Percentiles rank a stretch among this genome's conserved stretches.
These are phyloP conservation scores for Rhea pennata DNA, from an alignment of 2,113 vertebrate genomes.

Conservation along the genomic window DNA sequence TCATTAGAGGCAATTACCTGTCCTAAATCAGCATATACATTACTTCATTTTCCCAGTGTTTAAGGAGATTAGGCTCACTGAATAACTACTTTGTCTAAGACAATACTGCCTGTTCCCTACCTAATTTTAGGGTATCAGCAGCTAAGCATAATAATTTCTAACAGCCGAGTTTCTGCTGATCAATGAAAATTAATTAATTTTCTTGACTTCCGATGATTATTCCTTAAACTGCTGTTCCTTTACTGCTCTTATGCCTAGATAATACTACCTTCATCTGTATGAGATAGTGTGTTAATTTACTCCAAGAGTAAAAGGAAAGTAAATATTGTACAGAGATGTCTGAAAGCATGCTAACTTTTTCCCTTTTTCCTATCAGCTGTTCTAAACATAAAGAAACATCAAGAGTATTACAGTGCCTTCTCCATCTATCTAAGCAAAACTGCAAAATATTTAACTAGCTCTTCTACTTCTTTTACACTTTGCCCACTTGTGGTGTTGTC, in stretches of 20 bases:
- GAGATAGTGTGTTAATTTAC: neutral
- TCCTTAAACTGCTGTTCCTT: neutral
- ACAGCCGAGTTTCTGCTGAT: neutral
- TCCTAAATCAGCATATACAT: neutral
- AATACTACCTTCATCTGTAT: neutral
- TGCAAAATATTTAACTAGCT: slow-evolving; percentile 45
- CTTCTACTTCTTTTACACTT: slow-evolving; percentile 46
- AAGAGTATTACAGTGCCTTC: slow-evolving; percentile 36
- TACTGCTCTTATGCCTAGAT: neutral
- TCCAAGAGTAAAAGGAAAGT: neutral
- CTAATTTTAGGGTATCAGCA: neutral
- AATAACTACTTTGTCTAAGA: neutral
- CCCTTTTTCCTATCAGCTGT: neutral
- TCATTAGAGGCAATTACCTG: neutral
- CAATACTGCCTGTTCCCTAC: neutral
- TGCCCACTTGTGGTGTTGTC: slow-evolving; percentile 20
- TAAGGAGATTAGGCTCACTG: neutral
- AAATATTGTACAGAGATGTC: neutral
- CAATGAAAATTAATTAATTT: neutral
- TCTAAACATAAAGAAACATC: slow-evolving; percentile 33
- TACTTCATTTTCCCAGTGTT: neutral
- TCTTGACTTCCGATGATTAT: neutral
- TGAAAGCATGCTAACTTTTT: neutral
- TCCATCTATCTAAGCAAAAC: slow-evolving; percentile 29
- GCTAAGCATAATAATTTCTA: neutral